Conservation (phyloP, 1,140 invertebrate species). For the Sycophaga agraensis region DNA sequence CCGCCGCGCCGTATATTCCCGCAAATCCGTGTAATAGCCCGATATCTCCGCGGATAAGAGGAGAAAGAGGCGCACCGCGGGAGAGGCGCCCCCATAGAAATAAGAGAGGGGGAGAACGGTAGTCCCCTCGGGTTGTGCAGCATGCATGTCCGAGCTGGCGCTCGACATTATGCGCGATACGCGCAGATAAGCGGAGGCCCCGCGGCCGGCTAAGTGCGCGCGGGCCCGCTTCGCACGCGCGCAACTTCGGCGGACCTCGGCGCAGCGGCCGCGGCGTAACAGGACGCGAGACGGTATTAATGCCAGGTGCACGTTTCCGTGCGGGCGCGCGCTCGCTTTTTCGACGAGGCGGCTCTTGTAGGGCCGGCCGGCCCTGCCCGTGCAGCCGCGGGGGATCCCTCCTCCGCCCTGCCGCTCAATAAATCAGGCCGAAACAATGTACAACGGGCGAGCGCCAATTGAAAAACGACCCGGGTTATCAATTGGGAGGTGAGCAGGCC, state of each 20-base stretch:
- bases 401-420: neutral
- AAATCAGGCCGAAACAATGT: too few relatives aligned
- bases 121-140: constrained; percentile 8
- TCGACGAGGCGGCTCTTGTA: too few relatives aligned
- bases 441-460: too few relatives aligned
- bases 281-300: too few relatives aligned
- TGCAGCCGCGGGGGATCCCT: neutral
- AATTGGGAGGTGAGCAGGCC: too few relatives aligned
- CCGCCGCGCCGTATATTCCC: too few relatives aligned
- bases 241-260: too few relatives aligned
- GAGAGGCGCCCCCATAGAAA: neutral
- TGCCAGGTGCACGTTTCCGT: too few relatives aligned
- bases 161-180: constrained; percentile 28
- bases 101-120: neutral
- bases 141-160: constrained; percentile 12
- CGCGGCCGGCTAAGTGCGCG: neutral
- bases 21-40: constrained; percentile 1
- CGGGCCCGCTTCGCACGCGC: neutral
- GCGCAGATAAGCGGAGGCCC: constrained; percentile 27
- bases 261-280: too few relatives aligned
- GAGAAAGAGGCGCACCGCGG: neutral
- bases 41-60: constrained; percentile 20
- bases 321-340: too few relatives aligned
- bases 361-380: too few relatives aligned
- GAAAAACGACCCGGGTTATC: too few relatives aligned